phyloP scores from a whole-genome alignment of 2,797 vertebrate species.

The Artibeus jamaicensis region DNA sequence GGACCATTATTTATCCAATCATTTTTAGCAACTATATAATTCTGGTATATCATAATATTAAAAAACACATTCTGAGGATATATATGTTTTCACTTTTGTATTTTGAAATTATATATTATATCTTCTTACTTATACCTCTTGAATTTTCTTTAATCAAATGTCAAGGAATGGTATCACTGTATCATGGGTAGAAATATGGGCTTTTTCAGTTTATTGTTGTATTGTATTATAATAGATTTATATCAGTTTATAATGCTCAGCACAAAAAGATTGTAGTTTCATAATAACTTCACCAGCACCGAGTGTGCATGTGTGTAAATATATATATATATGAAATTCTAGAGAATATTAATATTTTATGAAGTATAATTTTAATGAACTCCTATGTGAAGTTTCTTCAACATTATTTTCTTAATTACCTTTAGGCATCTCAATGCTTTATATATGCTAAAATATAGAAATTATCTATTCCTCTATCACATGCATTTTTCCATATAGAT shows the following conservation, averaged over 20 bases:
- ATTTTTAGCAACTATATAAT: neutral
- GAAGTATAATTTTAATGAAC: neutral
- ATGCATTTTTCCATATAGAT: neutral
- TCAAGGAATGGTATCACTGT: neutral
- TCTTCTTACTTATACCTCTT: neutral
- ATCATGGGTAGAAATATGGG: neutral
- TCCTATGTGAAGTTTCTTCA: neutral
- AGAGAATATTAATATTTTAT: neutral
- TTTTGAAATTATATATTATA: neutral
- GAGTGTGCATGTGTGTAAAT: neutral
- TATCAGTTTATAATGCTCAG: neutral
- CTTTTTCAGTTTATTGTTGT: neutral
- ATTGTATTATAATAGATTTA: neutral
- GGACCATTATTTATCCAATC: neutral
- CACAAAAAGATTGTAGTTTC: neutral
- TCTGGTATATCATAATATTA: neutral
- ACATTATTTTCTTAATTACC: neutral
- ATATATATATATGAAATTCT: neutral
- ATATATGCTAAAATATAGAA: neutral
- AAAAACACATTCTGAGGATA: neutral
- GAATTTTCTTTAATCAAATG: neutral
- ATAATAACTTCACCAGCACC: neutral
- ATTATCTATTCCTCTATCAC: neutral
- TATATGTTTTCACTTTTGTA: neutral
- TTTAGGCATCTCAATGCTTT: neutral